These are phyloP conservation scores for Channa maculata DNA, from an alignment of 2,113 vertebrate species.

Conservation along the genomic window DNA sequence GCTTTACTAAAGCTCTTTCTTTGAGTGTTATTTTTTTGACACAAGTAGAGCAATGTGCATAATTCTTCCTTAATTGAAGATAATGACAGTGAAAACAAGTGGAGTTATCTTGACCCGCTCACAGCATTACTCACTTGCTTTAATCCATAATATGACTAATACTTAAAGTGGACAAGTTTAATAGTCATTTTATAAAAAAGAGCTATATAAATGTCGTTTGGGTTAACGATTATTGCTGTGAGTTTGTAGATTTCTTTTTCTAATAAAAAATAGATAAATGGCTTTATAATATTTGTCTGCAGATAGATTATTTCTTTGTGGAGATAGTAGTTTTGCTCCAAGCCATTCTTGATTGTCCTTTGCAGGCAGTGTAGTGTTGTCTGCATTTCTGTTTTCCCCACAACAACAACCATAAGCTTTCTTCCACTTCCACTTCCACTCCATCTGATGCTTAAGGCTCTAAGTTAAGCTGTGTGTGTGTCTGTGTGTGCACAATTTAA, in stretches of 20 bases:
- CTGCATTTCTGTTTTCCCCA: slow-evolving; percentile 75
- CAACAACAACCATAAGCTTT: slow-evolving; percentile 72
- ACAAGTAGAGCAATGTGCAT: background rate
- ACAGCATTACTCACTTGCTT: slow-evolving; percentile 10
- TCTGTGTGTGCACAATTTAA: slow-evolving; percentile 7
- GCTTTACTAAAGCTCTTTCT: slow-evolving; percentile 2
- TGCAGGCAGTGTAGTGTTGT: slow-evolving; percentile 66
- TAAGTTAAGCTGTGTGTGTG: slow-evolving; percentile 28
- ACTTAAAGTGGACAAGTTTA: background rate
- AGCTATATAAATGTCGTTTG: slow-evolving; percentile 10
- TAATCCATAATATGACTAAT: slow-evolving; percentile 1
- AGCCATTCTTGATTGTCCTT: slow-evolving; percentile 59
- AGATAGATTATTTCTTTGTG: slow-evolving; percentile 1
- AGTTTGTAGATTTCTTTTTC: background rate
- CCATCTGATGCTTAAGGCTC: slow-evolving; percentile 54
- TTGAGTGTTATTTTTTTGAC: slow-evolving; percentile 8
- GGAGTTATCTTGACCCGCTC: slow-evolving; percentile 19
- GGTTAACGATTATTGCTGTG: background rate
- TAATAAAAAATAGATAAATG: background rate
- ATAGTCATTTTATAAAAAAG: background rate
- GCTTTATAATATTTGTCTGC: background rate
- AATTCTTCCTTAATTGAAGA: slow-evolving; percentile 10
- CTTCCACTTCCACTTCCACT: slow-evolving; percentile 26
- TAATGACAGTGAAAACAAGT: slow-evolving; percentile 16
- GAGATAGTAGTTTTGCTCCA: slow-evolving; percentile 3